These are phyloP conservation scores for Apamea monoglypha DNA, from an alignment of 2,888 invertebrate species.

Conservation along the genomic window DNA sequence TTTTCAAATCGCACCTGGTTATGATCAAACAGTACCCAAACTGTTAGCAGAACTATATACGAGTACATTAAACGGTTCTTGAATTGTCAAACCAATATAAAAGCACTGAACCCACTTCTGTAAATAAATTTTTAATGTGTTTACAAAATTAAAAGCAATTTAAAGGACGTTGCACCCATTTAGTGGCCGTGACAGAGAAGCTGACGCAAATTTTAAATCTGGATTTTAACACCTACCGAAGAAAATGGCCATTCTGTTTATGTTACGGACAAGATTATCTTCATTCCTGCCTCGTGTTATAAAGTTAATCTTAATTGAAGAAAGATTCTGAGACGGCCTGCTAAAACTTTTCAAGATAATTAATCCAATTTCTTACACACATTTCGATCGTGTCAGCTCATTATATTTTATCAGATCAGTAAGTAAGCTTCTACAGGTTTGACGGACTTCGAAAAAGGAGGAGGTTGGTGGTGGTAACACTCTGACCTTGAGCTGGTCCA, in stretches of 20 bases:
- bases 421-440: not conserved
- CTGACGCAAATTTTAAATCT: constrained; percentile 46
- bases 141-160: constrained; percentile 59
- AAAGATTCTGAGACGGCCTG: constrained; percentile 28
- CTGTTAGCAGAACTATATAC: constrained; percentile 11
- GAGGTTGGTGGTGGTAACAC: not conserved
- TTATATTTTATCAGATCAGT: constrained; percentile 12
- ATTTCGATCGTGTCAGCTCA: constrained; percentile 13
- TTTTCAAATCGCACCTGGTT: constrained; percentile 11
- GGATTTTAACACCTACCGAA: constrained; percentile 35
- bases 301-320: constrained; percentile 47
- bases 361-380: constrained; percentile 28
- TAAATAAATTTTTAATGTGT: constrained; percentile 30
- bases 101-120: not conserved
- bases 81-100: constrained; percentile 12
- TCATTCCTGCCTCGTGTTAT: constrained; percentile 16
- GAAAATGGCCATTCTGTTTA: constrained; percentile 28
- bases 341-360: constrained; percentile 27
- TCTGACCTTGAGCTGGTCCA: not conserved
- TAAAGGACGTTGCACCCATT: constrained; percentile 47
- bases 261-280: constrained; percentile 24
- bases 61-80: constrained; percentile 16
- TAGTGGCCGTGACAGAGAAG: constrained; percentile 39
- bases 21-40: not conserved
- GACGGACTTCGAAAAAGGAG: not conserved